Conservation (phyloP, 2,888 invertebrate genomes). For the Habrosyne pyritoides region DNA sequence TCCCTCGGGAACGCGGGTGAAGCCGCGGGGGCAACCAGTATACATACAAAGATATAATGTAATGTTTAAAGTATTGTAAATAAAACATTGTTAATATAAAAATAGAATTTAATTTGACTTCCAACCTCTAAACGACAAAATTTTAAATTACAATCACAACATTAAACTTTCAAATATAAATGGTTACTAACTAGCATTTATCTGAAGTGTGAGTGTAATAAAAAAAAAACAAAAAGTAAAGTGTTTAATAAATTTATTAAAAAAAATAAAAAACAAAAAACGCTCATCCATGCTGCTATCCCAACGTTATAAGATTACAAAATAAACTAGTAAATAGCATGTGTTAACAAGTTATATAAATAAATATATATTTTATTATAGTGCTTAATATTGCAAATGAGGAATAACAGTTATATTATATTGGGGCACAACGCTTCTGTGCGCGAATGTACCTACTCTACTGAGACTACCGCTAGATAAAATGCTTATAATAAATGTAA, state of each 20-base stretch:
- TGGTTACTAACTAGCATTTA: constrained; percentile 20
- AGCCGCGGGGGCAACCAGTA: too few relatives aligned
- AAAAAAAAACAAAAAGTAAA: constrained; percentile 52
- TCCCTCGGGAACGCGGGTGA: too few relatives aligned
- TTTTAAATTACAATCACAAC: constrained; percentile 66
- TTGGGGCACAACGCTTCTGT: constrained; percentile 35
- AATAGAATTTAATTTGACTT: constrained; percentile 75
- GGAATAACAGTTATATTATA: constrained; percentile 41
- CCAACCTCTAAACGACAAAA: constrained; percentile 59
- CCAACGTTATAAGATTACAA: constrained; percentile 67
- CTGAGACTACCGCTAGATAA: constrained; percentile 36
- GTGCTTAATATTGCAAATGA: constrained; percentile 50
- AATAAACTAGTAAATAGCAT: constrained; percentile 64
- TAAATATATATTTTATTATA: constrained; percentile 46
- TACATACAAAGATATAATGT: too few relatives aligned
- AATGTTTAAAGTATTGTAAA: constrained; percentile 28
- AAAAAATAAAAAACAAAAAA: constrained; percentile 74
- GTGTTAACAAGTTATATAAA: constrained; percentile 69
- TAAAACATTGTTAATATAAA: constrained; percentile 64
- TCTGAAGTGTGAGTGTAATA: constrained; percentile 22
- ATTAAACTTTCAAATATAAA: constrained; percentile 50
- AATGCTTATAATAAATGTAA: constrained; percentile 47
- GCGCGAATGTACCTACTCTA: constrained; percentile 31
- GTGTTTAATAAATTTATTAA: constrained; percentile 80
- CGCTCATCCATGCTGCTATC: constrained; percentile 67